Evolutionary conservation across 2,888 invertebrate genomes (phyloP), one percentile per base, ranked within the genome.

Genomic region (Zygogramma bicolorata): DNA sequence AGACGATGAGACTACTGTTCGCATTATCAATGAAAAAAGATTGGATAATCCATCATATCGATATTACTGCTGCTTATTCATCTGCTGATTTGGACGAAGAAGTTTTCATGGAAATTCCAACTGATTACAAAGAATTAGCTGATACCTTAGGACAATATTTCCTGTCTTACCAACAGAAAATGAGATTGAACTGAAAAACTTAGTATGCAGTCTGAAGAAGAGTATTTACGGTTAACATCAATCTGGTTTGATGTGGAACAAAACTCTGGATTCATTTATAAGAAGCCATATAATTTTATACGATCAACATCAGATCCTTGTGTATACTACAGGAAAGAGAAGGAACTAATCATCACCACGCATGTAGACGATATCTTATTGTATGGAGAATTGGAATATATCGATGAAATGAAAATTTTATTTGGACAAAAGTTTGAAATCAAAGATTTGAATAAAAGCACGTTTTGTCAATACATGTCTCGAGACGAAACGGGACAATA

Each of bases 31-130:
- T 13, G 42, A 5, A 42, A 7, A 42, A n/a, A 18, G 15, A 59
- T 29, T 59, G 58, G 18, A n/a, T 5, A 6, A 27, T 59, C 31
- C 58, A 31, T 31, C 31, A 59, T 8, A 27, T 59, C 15, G 58
- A 31, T 2, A 59, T 27, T 1, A 59, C 58, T 29, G 58, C 58
- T 59, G 58, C 58, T 13, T 25, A 59, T 27, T 31, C 34, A 60
- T 31, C 20, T 29, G 58, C 60, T 18, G 60, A 38, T n/a, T 60
- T 34, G 18, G 34, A 31, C 10, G 34, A 31, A 34, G 31, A 59
- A 8, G 18, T 60, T 34, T 60, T 27, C 15, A 60, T 60, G 34
- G 38, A 60, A 34, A 38, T 60, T 29, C 31, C 60, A 34, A 38
- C 13, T 1, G 20, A 20, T 18, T 60, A 29, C 18, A 27, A 27